Conservation (phyloP, 2,797 vertebrate genomes). For the Poecilia picta region DNA sequence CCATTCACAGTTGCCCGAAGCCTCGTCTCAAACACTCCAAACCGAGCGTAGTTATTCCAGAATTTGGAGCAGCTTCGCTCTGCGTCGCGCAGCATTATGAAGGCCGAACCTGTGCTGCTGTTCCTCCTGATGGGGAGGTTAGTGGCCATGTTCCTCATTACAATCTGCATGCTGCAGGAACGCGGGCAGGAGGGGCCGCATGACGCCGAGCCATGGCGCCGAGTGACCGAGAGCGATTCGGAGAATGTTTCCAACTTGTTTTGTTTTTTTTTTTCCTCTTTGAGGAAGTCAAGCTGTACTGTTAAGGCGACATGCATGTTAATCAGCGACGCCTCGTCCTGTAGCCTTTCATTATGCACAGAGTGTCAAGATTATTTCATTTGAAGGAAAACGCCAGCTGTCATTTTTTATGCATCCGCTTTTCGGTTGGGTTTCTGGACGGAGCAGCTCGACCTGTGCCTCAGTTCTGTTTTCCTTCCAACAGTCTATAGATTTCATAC, state of each 20-base stretch:
- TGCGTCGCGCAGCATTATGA: slow-evolving; percentile 51
- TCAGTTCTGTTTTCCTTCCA: slow-evolving; percentile 16
- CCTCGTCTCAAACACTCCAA: slow-evolving; percentile 38
- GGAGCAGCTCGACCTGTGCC: slow-evolving; percentile 38
- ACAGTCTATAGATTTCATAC: slow-evolving; percentile 32
- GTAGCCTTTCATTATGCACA: slow-evolving; percentile 43
- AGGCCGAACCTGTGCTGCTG: slow-evolving; percentile 44
- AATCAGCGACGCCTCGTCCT: slow-evolving; percentile 46
- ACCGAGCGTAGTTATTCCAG: slow-evolving; percentile 64
- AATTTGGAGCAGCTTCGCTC: slow-evolving; percentile 18
- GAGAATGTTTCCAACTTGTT: slow-evolving; percentile 37
- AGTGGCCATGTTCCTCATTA: slow-evolving; percentile 50
- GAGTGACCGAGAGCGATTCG: slow-evolving; percentile 34
- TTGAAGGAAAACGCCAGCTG: slow-evolving; percentile 50
- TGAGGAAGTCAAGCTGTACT: slow-evolving; percentile 46
- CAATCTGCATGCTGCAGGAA: slow-evolving; percentile 42
- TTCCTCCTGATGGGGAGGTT: slow-evolving; percentile 55
- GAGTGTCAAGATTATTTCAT: slow-evolving; percentile 47
- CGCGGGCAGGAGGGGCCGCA: slow-evolving; percentile 44
- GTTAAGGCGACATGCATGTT: slow-evolving; percentile 52
- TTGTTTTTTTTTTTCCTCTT: slow-evolving; percentile 4
- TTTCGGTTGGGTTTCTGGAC: slow-evolving; percentile 42
- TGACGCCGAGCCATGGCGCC: slow-evolving; percentile 40
- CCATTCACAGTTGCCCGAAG: slow-evolving; percentile 49
- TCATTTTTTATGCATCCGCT: slow-evolving; percentile 70